Evolutionary conservation across 2,888 invertebrate genomes (phyloP).

Genomic region (Artemia sinica): DNA sequence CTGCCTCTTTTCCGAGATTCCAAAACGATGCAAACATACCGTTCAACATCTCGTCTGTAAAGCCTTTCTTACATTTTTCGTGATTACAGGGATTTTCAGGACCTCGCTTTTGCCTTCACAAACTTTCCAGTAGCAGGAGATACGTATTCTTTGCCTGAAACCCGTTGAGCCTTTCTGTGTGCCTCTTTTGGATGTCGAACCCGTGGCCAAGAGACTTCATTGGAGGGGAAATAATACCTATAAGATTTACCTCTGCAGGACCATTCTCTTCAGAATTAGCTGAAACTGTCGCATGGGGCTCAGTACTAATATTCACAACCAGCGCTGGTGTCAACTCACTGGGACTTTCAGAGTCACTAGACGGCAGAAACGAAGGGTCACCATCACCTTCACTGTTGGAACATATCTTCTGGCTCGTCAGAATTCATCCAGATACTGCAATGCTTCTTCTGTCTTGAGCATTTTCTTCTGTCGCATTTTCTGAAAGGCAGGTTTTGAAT

Average conservation of each 20-base stretch:
- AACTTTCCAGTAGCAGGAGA: too few relatives aligned
- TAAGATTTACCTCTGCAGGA: too few relatives aligned
- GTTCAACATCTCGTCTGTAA: constrained; percentile 9
- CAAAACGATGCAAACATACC: constrained; percentile 9
- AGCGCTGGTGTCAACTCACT: too few relatives aligned
- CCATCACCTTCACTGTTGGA: constrained; percentile 10
- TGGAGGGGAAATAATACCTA: not conserved
- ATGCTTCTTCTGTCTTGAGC: too few relatives aligned
- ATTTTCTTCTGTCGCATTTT: constrained; percentile 5
- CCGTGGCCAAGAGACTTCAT: constrained; percentile 10
- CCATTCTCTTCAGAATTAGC: too few relatives aligned
- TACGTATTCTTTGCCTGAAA: too few relatives aligned
- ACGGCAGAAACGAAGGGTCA: constrained; percentile 10
- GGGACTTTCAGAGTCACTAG: too few relatives aligned
- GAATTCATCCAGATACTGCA: constrained; percentile 9
- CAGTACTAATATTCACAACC: too few relatives aligned
- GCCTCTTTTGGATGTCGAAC: constrained; percentile 10
- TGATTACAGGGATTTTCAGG: constrained; percentile 6
- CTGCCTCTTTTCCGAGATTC: too few relatives aligned
- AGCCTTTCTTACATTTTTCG: constrained; percentile 9
- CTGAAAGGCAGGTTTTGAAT: constrained; percentile 7
- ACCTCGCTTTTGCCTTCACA: too few relatives aligned
- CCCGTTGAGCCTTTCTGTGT: constrained; percentile 10
- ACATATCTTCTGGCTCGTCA: constrained; percentile 9
- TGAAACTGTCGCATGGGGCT: too few relatives aligned